Percentiles rank a stretch among this genome's conserved stretches.
phyloP scores from a whole-genome alignment of 2,888 invertebrate species.

The Melieria picta region DNA sequence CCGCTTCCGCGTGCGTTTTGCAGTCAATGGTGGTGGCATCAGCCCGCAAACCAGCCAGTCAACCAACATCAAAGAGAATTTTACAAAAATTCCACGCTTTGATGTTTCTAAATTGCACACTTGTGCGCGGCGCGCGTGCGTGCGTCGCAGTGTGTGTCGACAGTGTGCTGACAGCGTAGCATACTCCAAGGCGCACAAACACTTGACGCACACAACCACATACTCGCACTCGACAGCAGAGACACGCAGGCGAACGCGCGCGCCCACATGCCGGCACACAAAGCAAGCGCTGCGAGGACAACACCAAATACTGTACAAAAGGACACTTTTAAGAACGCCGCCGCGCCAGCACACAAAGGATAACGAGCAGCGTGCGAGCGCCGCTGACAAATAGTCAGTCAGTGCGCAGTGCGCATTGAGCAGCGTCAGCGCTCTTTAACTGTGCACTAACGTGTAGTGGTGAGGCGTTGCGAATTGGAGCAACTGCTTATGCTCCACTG shows the following conservation, averaged over 20 bases:
- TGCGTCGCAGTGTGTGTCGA: neutral
- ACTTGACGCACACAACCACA: neutral
- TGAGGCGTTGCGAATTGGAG: constrained; percentile 13
- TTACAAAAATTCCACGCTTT: constrained; percentile 33
- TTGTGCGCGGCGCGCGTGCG: neutral
- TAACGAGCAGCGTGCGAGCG: neutral
- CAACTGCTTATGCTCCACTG: neutral
- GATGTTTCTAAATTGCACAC: constrained; percentile 31
- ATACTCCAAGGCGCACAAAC: constrained; percentile 31
- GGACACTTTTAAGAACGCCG: constrained; percentile 23
- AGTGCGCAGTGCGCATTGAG: neutral
- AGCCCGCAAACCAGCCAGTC: neutral
- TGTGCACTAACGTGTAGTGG: neutral
- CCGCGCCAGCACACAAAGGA: neutral
- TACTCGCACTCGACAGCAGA: constrained; percentile 14
- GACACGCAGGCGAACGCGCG: neutral
- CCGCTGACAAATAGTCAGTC: neutral
- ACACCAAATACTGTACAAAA: constrained; percentile 3
- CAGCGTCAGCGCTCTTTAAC: constrained; percentile 1
- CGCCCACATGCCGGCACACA: constrained; percentile 5
- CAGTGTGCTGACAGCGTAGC: constrained; percentile 1
- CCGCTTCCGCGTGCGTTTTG: no score
- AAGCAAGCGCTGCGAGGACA: neutral
- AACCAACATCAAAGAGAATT: constrained; percentile 44
- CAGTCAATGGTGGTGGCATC: neutral